Evolutionary conservation across 2,113 vertebrate species (phyloP).

Genomic region (Misgurnus anguillicaudatus): DNA sequence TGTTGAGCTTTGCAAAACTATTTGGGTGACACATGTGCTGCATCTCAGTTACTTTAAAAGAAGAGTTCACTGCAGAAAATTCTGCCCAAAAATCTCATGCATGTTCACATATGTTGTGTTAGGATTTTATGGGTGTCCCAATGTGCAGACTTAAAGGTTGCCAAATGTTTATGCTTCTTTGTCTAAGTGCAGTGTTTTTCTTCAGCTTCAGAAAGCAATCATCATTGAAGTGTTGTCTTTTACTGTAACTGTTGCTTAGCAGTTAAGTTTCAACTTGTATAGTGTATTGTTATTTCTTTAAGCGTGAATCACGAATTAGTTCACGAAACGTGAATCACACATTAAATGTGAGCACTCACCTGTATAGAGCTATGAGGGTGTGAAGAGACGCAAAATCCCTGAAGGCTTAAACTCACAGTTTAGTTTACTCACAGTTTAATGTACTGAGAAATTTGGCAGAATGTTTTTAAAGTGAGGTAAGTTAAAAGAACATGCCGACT

Average conservation of each 20-base stretch:
- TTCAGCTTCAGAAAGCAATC: not conserved
- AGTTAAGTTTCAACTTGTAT: not conserved
- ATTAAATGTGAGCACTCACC: not conserved
- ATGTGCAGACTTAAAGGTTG: not conserved
- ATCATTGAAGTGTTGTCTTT: not conserved
- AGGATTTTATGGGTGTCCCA: not conserved
- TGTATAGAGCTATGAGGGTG: not conserved
- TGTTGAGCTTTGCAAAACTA: not conserved
- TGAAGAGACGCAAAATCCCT: not conserved
- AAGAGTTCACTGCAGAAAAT: not conserved
- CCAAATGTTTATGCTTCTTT: not conserved
- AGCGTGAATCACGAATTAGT: not conserved
- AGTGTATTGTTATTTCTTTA: constrained; percentile 1
- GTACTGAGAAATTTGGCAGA: not conserved
- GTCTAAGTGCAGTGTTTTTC: not conserved
- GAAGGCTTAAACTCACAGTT: not conserved
- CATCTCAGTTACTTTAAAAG: not conserved
- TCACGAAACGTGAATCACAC: not conserved
- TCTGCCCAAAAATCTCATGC: no score
- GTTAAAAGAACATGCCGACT: no score
- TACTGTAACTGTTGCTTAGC: not conserved
- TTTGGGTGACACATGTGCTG: not conserved
- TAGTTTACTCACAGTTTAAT: not conserved
- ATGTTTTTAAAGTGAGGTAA: no score
- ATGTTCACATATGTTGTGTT: no score